These are phyloP conservation scores for Pardosa pseudoannulata DNA, from an alignment of 2,888 invertebrate species.

Conservation along the genomic window DNA sequence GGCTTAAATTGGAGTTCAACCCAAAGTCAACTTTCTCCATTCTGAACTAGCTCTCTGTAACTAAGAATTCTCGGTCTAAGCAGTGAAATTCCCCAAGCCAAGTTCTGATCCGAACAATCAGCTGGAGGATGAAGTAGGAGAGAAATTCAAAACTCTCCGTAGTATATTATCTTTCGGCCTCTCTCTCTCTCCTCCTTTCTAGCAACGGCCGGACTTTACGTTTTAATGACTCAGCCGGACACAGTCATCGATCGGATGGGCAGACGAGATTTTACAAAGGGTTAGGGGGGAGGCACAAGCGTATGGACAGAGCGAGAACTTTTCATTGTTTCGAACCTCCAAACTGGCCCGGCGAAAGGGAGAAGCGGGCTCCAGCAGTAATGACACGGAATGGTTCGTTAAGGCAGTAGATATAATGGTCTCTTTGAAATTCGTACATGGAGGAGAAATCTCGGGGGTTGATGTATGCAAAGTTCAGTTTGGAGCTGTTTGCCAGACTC, in stretches of 20 bases:
- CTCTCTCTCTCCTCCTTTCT: not conserved
- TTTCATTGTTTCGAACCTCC: constrained; percentile 3
- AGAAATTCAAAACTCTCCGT: constrained; percentile 2
- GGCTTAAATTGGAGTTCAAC: too few relatives aligned
- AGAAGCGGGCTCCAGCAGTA: not conserved
- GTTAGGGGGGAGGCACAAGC: not conserved
- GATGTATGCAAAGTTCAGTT: not conserved
- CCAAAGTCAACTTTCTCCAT: too few relatives aligned
- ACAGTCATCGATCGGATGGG: not conserved
- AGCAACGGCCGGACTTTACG: not conserved
- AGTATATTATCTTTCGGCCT: not conserved
- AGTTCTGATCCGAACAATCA: too few relatives aligned
- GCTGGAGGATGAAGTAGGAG: not conserved
- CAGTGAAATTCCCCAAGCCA: too few relatives aligned
- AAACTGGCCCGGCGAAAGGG: not conserved
- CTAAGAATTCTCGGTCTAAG: too few relatives aligned
- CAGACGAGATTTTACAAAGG: constrained; percentile 1
- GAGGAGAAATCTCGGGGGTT: not conserved
- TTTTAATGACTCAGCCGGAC: constrained; percentile 9
- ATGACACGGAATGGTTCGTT: constrained; percentile 4
- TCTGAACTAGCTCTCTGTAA: too few relatives aligned
- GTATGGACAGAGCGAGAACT: not conserved
- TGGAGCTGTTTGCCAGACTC: not conserved
- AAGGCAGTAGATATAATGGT: not conserved
- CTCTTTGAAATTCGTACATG: not conserved